Evolutionary conservation across 2,113 vertebrate genomes (phyloP).

Genomic region (Anseranas semipalmata): DNA sequence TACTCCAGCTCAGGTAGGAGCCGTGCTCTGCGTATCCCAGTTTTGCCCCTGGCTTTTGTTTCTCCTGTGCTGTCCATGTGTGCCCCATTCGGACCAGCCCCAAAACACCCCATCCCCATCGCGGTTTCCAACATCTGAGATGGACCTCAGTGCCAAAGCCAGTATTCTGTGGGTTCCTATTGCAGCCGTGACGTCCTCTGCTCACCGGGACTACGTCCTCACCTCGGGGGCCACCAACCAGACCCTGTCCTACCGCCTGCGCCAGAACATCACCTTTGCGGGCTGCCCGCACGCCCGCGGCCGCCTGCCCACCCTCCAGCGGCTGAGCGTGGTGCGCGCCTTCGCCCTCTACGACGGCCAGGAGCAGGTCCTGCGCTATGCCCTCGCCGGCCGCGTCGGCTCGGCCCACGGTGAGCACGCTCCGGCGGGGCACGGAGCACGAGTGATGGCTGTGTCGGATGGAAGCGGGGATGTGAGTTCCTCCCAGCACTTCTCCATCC

Average conservation of each 20-base stretch:
- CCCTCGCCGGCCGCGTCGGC: slow-evolving; percentile 88
- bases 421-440: too few relatives aligned
- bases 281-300: slow-evolving; percentile 77
- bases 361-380: slow-evolving; percentile 89
- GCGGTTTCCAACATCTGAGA: accelerated
- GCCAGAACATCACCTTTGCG: slow-evolving; percentile 87
- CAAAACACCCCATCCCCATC: background rate
- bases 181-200: slow-evolving; percentile 80
- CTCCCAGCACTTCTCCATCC: accelerated
- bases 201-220: slow-evolving; percentile 82
- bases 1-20: slow-evolving; percentile 87
- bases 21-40: background rate
- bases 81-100: accelerated
- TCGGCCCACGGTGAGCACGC: background rate
- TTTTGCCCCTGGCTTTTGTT: accelerated
- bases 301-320: slow-evolving; percentile 68
- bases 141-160: accelerated
- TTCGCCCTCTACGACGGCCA: slow-evolving; percentile 87
- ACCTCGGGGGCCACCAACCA: slow-evolving; percentile 72
- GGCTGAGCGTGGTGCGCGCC: slow-evolving; percentile 82
- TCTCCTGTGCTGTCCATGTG: accelerated
- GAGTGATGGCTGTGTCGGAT: accelerated
- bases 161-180: background rate
- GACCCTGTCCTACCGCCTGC: slow-evolving; percentile 83
- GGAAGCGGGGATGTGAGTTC: accelerated